Conservation (phyloP, 92 coral and sea anemone genomes). For the Parazoanthus atlanticus region DNA sequence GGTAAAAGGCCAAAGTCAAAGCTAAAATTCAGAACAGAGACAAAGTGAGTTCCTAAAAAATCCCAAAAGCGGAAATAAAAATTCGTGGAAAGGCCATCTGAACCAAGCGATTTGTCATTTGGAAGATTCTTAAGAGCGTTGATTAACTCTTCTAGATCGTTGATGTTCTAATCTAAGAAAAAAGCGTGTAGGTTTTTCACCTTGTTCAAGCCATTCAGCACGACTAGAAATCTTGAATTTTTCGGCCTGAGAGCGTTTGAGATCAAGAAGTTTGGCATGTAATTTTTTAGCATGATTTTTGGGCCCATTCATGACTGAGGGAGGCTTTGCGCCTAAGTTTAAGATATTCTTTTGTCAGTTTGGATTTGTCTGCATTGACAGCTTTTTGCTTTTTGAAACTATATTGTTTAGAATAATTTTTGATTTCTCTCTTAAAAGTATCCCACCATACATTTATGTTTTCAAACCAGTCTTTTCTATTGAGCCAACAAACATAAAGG, state of each 20-base stretch:
- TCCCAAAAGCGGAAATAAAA: background rate
- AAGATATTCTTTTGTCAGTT: background rate
- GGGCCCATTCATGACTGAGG: conserved; percentile 1
- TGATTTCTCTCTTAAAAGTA: background rate
- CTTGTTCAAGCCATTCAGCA: background rate
- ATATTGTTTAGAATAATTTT: background rate
- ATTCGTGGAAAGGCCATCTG: background rate
- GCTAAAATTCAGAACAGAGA: background rate
- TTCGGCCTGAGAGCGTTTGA: background rate
- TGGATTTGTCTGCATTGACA: background rate
- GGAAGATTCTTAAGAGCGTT: background rate
- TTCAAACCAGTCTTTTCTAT: background rate
- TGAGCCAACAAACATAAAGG: background rate
- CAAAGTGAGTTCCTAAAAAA: background rate
- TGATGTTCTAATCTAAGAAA: background rate
- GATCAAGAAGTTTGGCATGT: background rate
- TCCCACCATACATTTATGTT: conserved; percentile 12
- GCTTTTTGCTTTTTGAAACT: background rate
- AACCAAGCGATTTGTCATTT: background rate
- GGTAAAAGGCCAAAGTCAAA: background rate
- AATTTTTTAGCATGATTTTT: background rate
- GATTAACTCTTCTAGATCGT: background rate
- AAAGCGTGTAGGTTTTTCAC: background rate
- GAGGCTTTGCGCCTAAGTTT: background rate
- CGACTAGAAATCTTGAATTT: background rate